A percentile compares a stretch with the other conserved stretches of the same genome.
These are phyloP conservation scores for Hemiprocne comata DNA, from an alignment of 2,113 vertebrate species.

Conservation along the genomic window DNA sequence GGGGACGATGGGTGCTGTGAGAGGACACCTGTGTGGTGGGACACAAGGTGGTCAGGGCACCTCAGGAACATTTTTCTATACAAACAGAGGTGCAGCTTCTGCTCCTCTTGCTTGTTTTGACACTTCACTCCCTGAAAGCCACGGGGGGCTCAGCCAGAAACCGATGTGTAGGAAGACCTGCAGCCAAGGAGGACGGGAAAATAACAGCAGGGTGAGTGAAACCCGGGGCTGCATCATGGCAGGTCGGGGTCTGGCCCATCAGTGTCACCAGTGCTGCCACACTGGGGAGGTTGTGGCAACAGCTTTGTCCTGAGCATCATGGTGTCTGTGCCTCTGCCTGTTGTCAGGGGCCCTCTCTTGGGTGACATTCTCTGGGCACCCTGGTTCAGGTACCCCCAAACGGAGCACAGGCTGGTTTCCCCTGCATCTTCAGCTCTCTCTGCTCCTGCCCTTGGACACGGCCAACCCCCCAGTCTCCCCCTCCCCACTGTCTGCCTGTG, in stretches of 20 bases:
- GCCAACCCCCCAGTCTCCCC: too few species aligned
- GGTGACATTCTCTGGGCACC: not conserved
- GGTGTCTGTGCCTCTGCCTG: not conserved
- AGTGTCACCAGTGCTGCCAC: too few species aligned
- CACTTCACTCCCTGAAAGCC: not conserved
- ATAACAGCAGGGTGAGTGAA: rapidly evolving
- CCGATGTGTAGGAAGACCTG: rapidly evolving
- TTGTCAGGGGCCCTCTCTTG: too few species aligned
- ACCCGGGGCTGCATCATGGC: not conserved
- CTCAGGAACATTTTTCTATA: rapidly evolving
- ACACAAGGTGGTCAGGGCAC: too few species aligned
- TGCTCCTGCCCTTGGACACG: not conserved
- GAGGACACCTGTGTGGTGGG: too few species aligned
- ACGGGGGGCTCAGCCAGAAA: not conserved
- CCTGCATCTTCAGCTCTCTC: rapidly evolving
- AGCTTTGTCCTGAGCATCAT: not conserved
- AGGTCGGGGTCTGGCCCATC: not conserved
- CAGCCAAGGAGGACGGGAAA: not conserved
- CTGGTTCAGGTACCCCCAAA: too few species aligned
- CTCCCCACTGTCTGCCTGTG: too few species aligned
- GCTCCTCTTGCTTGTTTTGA: not conserved
- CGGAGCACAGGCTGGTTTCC: not conserved
- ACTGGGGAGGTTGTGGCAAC: not conserved
- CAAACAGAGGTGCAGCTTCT: too few species aligned
- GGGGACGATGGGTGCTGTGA: too few species aligned